Evolutionary conservation across 2,113 vertebrate species (phyloP).

Genomic region (Notechis scutatus): DNA sequence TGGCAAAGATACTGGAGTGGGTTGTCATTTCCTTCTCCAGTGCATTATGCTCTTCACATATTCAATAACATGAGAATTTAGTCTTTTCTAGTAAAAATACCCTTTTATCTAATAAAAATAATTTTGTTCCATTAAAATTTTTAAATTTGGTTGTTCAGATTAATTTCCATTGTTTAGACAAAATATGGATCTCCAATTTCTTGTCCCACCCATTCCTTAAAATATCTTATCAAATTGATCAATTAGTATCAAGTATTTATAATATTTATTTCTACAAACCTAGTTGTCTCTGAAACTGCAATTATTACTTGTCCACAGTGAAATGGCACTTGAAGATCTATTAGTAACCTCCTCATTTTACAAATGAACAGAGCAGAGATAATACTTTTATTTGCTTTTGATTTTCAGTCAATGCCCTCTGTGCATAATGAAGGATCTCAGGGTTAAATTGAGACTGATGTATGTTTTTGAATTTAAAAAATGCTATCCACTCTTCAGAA

Average conservation of each 20-base stretch:
- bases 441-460: too few relatives aligned
- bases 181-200: background rate
- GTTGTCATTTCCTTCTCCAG: too few relatives aligned
- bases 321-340: background rate
- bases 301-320: background rate
- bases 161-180: background rate
- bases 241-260: background rate
- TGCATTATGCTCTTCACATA: too few relatives aligned
- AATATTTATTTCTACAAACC: background rate
- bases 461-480: too few relatives aligned
- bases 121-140: background rate
- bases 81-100: too few relatives aligned
- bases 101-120: background rate
- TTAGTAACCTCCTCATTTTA: background rate
- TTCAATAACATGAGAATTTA: background rate
- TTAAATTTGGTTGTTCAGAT: too few relatives aligned
- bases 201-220: background rate
- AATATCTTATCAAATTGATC: background rate
- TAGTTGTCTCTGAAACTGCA: background rate
- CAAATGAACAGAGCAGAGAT: too few relatives aligned
- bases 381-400: too few relatives aligned
- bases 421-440: too few relatives aligned
- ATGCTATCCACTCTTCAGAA: background rate
- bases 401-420: too few relatives aligned
- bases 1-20: too few relatives aligned